Base-by-base conservation (phyloP, 2,113 vertebrate species). In the Gavialis gangeticus region DNA sequence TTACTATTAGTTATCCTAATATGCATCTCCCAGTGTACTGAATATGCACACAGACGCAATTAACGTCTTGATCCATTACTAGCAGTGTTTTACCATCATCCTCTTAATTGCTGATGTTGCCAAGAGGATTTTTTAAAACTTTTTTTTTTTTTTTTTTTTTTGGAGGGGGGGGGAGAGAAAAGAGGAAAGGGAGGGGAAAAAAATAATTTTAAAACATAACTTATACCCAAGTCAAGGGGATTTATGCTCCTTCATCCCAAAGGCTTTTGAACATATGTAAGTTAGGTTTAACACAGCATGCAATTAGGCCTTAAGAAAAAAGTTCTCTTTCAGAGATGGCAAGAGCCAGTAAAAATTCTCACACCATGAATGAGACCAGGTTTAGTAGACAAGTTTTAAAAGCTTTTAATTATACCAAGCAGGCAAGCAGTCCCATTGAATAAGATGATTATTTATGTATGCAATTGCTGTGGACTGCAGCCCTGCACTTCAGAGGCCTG, bases 201-300 rank as follows among this genome's bases (percentile, higher is more conserved):
- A 56, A 10, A 22, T 28, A 63, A 27, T 60, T 4, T 1, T 60
- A 54, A 85, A 4, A 55, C 80, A 88, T 55, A 27, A 2, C 10
- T n/a, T 34, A 55, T 63, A 56, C 56, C 60, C n/a, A 67, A 58
- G 4, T 5, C 84, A 55, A 16, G 0, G 16, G 59, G 30, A 85
- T 25, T 1, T 0, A 2, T 0, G 10, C 12, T 90, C 27, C 54
- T 83, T 58, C 37, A 90, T 59, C 2, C 2, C 22, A 9, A 11
- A 11, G 4, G 13, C 27, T n/a, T 27, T 15, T 34, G 2, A 55
- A 89, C 34, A 54, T 2, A 1, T 2, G 10, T 54, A 18, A 69
- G 6, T 30, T 1, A 24, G 7, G 15, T 37, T 73, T 22, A 37
- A 46, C 34, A 25, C 34, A 71, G 37, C n/a, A 14, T 14, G 18